Base-by-base conservation (phyloP, 2,888 invertebrate genomes). In the Laspeyria flexula region DNA sequence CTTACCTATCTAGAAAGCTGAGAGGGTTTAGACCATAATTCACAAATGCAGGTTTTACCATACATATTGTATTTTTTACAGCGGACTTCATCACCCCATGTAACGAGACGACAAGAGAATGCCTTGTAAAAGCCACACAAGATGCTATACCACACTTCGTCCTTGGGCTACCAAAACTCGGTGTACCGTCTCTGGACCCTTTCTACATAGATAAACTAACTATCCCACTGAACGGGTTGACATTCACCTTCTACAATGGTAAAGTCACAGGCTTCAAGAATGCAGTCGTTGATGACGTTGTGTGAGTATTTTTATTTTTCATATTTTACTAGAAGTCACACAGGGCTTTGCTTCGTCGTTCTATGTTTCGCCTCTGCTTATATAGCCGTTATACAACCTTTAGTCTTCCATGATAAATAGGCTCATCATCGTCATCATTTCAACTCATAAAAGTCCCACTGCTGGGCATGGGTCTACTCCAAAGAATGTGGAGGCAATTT, bases 61-160 rank as follows among this genome's bases (percentile, higher is more conserved):
- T n/a, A n/a, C n/a, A 25, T 1, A 25, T 25, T 25, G 3, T 7
- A 7, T 13, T 35, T 39, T 0, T 48, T 65, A 56, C 78, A 92
- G 92, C 92, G 27, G 88, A 90, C 62, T 92, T 50, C 63, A 91
- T 92, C 33, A 81, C 78, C 27, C 88, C 90, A 0, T 92, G 91
- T 67, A 85, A 85, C 39, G 77, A 67, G 0, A 88, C 90, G 0
- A 74, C 78, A 4, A 70, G 74, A 40, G 81, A 69, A 43, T 91
- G 92, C 31, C 65, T 91, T 0, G 57, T 88, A 1, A 81, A 81
- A 62, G 56, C 91, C 1, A 86, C 90, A 1, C 89, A 88, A 57
- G 70, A 80, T 1, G 90, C 92, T 0, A 72, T 92, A 0, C 90
- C 89, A 5, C 72, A 80, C 0, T 92, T 92, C 31, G 90, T 90